phyloP scores from a whole-genome alignment of 2,888 invertebrate genomes.

The Cheilosia grossa region DNA sequence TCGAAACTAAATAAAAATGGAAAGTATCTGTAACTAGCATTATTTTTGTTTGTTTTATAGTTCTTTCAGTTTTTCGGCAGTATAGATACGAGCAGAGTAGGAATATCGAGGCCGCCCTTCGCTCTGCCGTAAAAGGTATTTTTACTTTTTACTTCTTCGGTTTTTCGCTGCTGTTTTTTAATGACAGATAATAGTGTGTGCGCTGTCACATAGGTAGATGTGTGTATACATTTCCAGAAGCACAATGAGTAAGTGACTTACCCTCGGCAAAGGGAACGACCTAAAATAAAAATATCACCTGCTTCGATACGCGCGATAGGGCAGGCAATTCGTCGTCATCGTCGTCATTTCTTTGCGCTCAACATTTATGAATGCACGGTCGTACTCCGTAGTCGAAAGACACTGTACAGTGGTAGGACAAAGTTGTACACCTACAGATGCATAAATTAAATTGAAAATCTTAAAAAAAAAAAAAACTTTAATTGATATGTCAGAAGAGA shows the following conservation, averaged over 20 bases:
- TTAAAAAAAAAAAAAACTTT: constrained; percentile 32
- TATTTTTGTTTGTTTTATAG: constrained; percentile 38
- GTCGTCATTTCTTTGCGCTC: constrained; percentile 12
- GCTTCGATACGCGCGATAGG: constrained; percentile 67
- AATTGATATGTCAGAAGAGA: constrained; percentile 60
- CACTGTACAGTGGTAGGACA: constrained; percentile 18
- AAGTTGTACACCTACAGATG: constrained; percentile 19
- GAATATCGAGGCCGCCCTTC: constrained; percentile 14
- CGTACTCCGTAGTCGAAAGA: background rate
- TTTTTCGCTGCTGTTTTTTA: constrained; percentile 34
- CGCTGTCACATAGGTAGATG: constrained; percentile 5
- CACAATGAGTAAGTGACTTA: constrained; percentile 69
- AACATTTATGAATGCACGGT: background rate
- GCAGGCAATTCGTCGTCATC: constrained; percentile 36
- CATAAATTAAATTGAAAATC: constrained; percentile 44
- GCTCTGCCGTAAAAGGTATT: constrained; percentile 36
- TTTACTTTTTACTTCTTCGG: constrained; percentile 10
- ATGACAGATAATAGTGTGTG: constrained; percentile 65
- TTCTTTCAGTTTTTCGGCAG: constrained; percentile 41
- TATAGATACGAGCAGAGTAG: background rate
- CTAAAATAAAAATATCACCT: constrained; percentile 67
- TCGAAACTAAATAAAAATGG: constrained; percentile 67
- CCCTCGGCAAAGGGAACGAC: constrained; percentile 41
- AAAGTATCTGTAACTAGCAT: constrained; percentile 61
- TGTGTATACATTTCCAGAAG: constrained; percentile 21